A percentile compares a stretch with the other conserved stretches of the same genome.
phyloP scores from a whole-genome alignment of 1,140 invertebrate species.

The Apis laboriosa region DNA sequence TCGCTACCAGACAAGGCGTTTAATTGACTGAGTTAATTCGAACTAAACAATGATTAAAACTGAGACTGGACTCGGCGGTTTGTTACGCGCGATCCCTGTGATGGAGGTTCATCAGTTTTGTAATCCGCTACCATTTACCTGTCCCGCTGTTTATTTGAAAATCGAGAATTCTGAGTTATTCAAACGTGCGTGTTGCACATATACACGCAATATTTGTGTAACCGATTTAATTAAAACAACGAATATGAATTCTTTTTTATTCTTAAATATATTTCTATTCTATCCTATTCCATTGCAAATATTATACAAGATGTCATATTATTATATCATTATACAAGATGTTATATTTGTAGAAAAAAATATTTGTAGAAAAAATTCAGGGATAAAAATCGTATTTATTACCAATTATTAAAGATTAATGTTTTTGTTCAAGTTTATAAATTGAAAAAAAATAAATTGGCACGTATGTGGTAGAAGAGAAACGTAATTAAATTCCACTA shows the following conservation, averaged over 20 bases:
- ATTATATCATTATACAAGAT: not conserved
- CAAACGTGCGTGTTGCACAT: too few species aligned
- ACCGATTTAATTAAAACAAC: too few species aligned
- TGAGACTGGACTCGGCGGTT: conserved; percentile 12
- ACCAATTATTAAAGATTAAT: not conserved
- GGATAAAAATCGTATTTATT: not conserved
- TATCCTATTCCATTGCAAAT: not conserved
- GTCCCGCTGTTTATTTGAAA: not conserved
- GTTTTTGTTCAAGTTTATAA: not conserved
- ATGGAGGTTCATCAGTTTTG: not conserved
- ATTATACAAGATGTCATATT: too few species aligned
- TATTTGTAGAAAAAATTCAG: too few species aligned
- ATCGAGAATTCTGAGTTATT: not conserved
- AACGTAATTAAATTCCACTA: not conserved
- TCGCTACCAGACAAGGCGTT: conserved; percentile 56
- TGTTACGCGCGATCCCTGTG: conserved; percentile 23
- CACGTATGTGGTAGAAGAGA: not conserved
- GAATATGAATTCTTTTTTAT: too few species aligned
- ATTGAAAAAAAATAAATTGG: not conserved
- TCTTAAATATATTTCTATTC: too few species aligned
- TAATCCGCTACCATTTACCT: not conserved
- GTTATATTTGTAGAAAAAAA: too few species aligned
- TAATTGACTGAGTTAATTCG: conserved; percentile 62
- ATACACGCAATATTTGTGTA: too few species aligned
- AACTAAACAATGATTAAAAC: conserved; percentile 60